Conservation (phyloP, 1,140 invertebrate genomes). For the Oedothorax gibbosus region DNA sequence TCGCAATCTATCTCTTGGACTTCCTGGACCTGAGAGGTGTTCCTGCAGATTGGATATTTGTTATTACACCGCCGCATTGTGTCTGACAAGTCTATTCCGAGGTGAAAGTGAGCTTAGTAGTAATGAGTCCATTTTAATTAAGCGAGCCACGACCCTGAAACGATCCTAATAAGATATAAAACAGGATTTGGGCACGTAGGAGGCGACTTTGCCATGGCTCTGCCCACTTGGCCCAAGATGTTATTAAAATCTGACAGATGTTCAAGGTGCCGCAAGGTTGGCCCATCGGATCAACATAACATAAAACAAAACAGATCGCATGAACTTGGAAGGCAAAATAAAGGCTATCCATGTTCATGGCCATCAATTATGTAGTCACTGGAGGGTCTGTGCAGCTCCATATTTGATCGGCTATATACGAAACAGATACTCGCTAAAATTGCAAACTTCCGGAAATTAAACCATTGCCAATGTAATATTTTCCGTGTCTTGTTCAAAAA, state of each 20-base stretch:
- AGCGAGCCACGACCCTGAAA: constrained; percentile 30
- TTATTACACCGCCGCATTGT: constrained; percentile 22
- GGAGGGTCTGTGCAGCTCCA: neutral
- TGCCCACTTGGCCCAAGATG: constrained; percentile 29
- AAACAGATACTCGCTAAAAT: no score
- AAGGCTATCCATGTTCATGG: neutral
- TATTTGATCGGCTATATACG: no score
- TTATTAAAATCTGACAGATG: constrained; percentile 41
- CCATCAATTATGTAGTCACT: constrained; percentile 32
- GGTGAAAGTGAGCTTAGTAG: constrained; percentile 40
- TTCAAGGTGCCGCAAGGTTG: constrained; percentile 1
- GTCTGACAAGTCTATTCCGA: constrained; percentile 38
- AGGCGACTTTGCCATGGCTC: constrained; percentile 20
- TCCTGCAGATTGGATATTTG: neutral
- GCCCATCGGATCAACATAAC: constrained; percentile 6
- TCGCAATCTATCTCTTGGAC: neutral
- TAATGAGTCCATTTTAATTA: constrained; percentile 59
- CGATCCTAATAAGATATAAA: constrained; percentile 53
- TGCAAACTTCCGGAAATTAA: no score
- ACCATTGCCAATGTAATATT: no score
- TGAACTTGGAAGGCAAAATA: constrained; percentile 10
- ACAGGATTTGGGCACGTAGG: constrained; percentile 42
- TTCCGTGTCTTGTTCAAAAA: no score
- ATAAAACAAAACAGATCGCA: constrained; percentile 45
- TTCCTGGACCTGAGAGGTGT: neutral